A percentile compares a stretch with the other conserved stretches of the same genome.
Evolutionary conservation across 2,888 invertebrate genomes (phyloP).

Genomic region (Drosophila silvestris): DNA sequence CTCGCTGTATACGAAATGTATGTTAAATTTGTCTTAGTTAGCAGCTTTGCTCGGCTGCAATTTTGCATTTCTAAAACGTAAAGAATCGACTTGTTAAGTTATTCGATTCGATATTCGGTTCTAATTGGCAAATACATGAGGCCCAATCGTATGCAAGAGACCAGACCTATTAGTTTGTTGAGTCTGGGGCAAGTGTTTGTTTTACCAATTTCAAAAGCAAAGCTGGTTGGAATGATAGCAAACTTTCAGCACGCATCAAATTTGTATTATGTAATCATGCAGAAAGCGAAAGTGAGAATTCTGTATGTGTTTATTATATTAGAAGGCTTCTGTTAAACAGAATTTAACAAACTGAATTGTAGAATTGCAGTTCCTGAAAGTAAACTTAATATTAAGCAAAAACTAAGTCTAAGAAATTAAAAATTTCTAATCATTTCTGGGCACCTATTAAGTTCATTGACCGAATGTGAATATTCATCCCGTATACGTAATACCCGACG

Average conservation of each 20-base stretch:
- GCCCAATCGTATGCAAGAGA: background rate
- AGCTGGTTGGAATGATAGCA: background rate
- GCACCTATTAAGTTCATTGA: slow-evolving; percentile 60
- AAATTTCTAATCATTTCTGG: background rate
- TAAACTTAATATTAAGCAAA: background rate
- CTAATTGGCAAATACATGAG: slow-evolving; percentile 65
- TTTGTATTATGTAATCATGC: slow-evolving; percentile 47
- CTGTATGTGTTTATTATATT: slow-evolving; percentile 35
- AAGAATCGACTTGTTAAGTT: slow-evolving; percentile 52
- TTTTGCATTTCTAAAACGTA: slow-evolving; percentile 43
- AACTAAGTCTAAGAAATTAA: background rate
- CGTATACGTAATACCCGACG: slow-evolving; percentile 49
- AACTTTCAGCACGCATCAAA: background rate
- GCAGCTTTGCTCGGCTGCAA: slow-evolving; percentile 57
- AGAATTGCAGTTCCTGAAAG: slow-evolving; percentile 18
- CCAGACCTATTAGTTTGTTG: slow-evolving; percentile 6
- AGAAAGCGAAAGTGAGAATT: slow-evolving; percentile 70
- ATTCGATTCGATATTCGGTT: slow-evolving; percentile 47
- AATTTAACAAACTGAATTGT: background rate
- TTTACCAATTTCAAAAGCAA: slow-evolving; percentile 22
- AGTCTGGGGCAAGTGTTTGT: slow-evolving; percentile 30
- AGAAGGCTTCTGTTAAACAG: slow-evolving; percentile 33
- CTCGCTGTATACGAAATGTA: slow-evolving; percentile 44
- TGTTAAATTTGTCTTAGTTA: slow-evolving; percentile 59
- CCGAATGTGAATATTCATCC: slow-evolving; percentile 63